These are phyloP conservation scores for Branchellion lobata DNA, from an alignment of 2,888 invertebrate genomes.

Conservation along the genomic window DNA sequence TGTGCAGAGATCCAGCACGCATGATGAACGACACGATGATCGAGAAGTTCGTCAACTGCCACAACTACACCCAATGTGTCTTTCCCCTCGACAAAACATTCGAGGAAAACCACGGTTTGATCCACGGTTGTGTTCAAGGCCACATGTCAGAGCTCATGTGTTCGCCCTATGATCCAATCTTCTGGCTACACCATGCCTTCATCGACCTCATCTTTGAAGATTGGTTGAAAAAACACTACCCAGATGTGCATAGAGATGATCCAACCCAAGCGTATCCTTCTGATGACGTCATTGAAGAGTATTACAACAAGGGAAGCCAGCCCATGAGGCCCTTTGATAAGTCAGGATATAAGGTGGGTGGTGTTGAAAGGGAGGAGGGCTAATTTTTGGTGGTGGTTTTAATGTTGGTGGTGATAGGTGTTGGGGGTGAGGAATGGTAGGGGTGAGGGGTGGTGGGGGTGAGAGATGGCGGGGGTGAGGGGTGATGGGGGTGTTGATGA, in stretches of 20 bases:
- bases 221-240: slow-evolving; percentile 8
- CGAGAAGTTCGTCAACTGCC: slow-evolving; percentile 26
- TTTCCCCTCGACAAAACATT: slow-evolving; percentile 53
- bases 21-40: slow-evolving; percentile 44
- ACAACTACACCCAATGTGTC: slow-evolving; percentile 23
- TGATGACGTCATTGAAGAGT: slow-evolving; percentile 8
- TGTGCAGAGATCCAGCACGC: slow-evolving; percentile 24
- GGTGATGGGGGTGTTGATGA: no score
- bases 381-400: no score
- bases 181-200: slow-evolving; percentile 60
- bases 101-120: slow-evolving; percentile 55
- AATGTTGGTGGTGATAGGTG: no score
- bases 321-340: slow-evolving; percentile 37
- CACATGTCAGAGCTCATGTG: slow-evolving; percentile 57
- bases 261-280: background rate
- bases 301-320: slow-evolving; percentile 23
- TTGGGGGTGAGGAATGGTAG: no score
- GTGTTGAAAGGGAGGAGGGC: no score
- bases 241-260: slow-evolving; percentile 4
- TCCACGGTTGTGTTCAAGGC: slow-evolving; percentile 59
- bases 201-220: slow-evolving; percentile 61
- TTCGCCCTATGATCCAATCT: slow-evolving; percentile 60
- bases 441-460: no score
- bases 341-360: slow-evolving; percentile 12
- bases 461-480: no score